Conservation (phyloP, 2,113 vertebrate genomes). For the Ondatra zibethicus region DNA sequence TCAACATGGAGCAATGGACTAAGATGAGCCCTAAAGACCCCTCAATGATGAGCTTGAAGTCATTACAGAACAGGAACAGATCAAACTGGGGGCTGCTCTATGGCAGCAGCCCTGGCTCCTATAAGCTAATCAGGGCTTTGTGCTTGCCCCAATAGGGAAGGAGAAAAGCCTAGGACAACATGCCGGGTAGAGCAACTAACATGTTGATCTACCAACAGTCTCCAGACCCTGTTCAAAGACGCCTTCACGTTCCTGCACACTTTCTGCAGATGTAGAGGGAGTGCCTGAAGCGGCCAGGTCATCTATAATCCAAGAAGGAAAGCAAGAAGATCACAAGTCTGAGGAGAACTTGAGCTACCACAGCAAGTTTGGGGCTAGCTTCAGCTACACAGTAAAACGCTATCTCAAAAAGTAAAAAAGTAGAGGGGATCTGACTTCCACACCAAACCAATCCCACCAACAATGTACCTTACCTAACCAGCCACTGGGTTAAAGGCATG, state of each 20-base stretch:
- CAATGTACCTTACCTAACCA: neutral
- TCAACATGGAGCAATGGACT: neutral
- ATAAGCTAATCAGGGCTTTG: neutral
- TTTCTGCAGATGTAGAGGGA: neutral
- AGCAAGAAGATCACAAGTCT: neutral
- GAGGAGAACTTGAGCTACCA: neutral
- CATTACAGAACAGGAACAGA: neutral
- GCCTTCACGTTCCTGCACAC: neutral
- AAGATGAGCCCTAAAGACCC: neutral
- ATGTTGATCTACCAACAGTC: neutral
- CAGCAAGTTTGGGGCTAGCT: neutral
- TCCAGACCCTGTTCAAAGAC: neutral
- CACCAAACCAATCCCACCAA: neutral
- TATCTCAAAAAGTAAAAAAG: neutral
- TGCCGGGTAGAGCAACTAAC: neutral
- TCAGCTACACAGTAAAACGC: neutral
- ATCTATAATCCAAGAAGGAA: neutral
- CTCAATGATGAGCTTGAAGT: neutral
- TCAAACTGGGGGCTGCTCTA: neutral
- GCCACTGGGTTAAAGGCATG: neutral
- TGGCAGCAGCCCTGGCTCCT: neutral
- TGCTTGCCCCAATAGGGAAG: neutral
- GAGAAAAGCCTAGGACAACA: neutral
- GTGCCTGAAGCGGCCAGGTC: too few species aligned
- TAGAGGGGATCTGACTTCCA: neutral